phyloP scores from a whole-genome alignment of 2,888 invertebrate genomes.

The Molanna angustata region DNA sequence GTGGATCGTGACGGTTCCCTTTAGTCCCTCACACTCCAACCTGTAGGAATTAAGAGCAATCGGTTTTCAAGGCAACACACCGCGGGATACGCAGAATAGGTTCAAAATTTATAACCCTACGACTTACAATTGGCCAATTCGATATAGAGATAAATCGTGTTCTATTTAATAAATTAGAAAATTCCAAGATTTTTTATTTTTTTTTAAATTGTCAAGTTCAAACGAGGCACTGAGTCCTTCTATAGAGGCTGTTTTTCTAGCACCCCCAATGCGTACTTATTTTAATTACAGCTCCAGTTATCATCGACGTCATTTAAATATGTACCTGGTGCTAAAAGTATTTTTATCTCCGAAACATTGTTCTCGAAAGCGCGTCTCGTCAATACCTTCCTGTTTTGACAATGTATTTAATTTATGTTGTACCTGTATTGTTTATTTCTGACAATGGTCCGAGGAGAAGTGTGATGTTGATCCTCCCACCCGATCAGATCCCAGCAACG shows the following conservation, averaged over 20 bases:
- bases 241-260: slow-evolving; percentile 63
- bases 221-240: slow-evolving; percentile 15
- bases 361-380: no score
- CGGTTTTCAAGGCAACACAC: slow-evolving; percentile 31
- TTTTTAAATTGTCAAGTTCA: slow-evolving; percentile 17
- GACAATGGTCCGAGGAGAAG: slow-evolving; percentile 4
- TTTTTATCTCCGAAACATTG: not conserved
- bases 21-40: slow-evolving; percentile 30
- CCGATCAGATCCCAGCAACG: slow-evolving; percentile 6
- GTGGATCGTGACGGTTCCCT: slow-evolving; percentile 32
- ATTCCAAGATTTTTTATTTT: no score
- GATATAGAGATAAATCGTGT: no score
- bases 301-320: not conserved
- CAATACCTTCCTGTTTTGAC: no score
- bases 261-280: slow-evolving; percentile 44
- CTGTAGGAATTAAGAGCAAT: slow-evolving; percentile 31
- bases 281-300: no score
- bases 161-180: no score
- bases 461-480: not conserved
- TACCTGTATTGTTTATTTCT: slow-evolving; percentile 3
- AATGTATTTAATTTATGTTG: slow-evolving; percentile 3
- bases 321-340: not conserved
- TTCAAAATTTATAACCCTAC: slow-evolving; percentile 38
- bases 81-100: slow-evolving; percentile 49
- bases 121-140: slow-evolving; percentile 32